Base-by-base conservation (phyloP, 2,113 vertebrate species). In the Jacana jacana region DNA sequence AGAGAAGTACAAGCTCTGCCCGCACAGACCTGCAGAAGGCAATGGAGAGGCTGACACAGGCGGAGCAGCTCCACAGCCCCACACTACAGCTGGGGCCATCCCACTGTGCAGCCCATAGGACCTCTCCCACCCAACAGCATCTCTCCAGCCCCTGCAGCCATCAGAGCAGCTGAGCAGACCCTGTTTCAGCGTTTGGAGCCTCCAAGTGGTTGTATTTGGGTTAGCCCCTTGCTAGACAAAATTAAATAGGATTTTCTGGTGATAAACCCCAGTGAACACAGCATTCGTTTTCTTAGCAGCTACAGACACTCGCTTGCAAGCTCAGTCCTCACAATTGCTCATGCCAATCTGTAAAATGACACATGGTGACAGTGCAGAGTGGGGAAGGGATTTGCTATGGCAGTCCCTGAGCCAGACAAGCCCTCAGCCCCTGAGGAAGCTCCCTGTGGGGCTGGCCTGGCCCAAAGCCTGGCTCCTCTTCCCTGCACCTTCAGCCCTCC, bases 121-220 rank as follows among this genome's bases (percentile, higher is more conserved):
- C 48, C 65, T 57, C 18, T n/a, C 6, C 28, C 44, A 8, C 2
- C 16, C 3, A 30, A 6, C 17, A 55, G 55, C 63, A 57, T 23
- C 42, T 54, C 23, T 42, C 2, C 1, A 58, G 60, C 31, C 57
- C 48, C 63, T 91, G 55, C 63, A 84, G 57, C 57, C 51, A 17
- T 10, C 49, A 71, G 51, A 54, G 73, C 39, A 11, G 55, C 8
- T 2, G 4, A 86, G 48, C 77, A 51, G 58, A 57, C 17, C 51
- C 82, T 81, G 37, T 58, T 81, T 49, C 81, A 84, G 94, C 75
- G 75, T 86, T 10, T 75, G 88, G 85, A 77, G 92, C 89, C 90
- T 90, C 88, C 84, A 82, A 39, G 88, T 48, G 90, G 73, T 40
- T 54, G 51, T 10, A 83, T 49, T n/a, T 33, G 55, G 64, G 72